Base-by-base conservation (phyloP, 2,888 invertebrate species). In the Dryadula phaetusa region DNA sequence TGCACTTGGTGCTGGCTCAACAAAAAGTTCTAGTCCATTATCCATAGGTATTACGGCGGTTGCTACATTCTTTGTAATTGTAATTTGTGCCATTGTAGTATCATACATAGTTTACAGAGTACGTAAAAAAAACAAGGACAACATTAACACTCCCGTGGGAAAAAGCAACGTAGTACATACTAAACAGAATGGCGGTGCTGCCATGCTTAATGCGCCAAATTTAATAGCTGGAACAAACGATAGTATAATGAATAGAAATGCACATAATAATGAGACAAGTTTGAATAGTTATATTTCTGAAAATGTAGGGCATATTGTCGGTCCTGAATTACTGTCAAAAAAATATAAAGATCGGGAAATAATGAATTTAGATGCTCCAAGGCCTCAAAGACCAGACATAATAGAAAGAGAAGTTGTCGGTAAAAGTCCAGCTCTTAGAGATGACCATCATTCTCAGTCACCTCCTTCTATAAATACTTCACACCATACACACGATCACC, bases 41-140 rank as follows among this genome's bases (percentile, higher is more conserved):
- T 97, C 97, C 79, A 97, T 98, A 70, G 99, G 98, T 63, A 96
- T 99, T 67, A 98, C 98, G 0, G 92, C 99, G 37, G 98, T 99
- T 20, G 97, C 98, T 71, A 97, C 98, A 25, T 98, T 99, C 93
- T 98, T 99, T 81, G 96, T 97, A 6, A 96, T 98, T 69, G 90
- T 98, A 14, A 94, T 98, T 61, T 96, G 98, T 12, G 98, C 98
- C 14, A 98, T 98, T 77, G 93, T 97, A 66, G 96, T 97, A 20
- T 98, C 98, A 56, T 98, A 98, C 80, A 94, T 98, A n/a, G 97
- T 98, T 46, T 98, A 98, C 85, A 95, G 98, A 49, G 93, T 98
- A 71, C 94, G 98, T 18, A 96, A 97, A 63, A 97, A 98, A 83
- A 97, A 96, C 83, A 96, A 97, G 85, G 97, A 98, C 82, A 98